Evolutionary conservation across 2,113 vertebrate species (phyloP).

Genomic region (Pagrus major): DNA sequence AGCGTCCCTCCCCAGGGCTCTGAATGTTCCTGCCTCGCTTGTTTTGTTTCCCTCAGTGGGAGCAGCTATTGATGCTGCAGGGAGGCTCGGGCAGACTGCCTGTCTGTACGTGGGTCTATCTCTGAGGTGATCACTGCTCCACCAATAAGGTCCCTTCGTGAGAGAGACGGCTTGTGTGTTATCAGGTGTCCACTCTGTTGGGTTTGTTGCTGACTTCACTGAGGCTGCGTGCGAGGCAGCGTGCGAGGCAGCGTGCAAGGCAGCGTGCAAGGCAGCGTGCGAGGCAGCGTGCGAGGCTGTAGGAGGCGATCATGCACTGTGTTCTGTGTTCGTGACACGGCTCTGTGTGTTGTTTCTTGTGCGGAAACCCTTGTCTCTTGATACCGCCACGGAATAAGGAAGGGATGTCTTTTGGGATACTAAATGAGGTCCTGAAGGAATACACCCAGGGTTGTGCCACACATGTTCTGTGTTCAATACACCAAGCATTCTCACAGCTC

Average conservation of each 20-base stretch:
- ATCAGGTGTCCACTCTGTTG: constrained; percentile 17
- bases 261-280: too few species aligned
- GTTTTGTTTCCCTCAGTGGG: constrained; percentile 59
- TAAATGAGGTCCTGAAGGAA: constrained; percentile 56
- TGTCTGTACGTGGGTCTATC: constrained; percentile 19
- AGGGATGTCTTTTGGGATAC: constrained; percentile 10
- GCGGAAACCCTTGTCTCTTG: constrained; percentile 34
- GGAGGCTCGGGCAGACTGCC: constrained; percentile 12
- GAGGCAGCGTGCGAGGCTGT: background rate
- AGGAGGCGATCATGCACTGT: background rate
- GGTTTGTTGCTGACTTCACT: background rate
- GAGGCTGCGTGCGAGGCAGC: too few species aligned
- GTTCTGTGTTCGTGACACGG: constrained; percentile 5
- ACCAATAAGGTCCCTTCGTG: constrained; percentile 27
- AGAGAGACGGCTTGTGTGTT: constrained; percentile 25
- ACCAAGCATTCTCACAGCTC: background rate
- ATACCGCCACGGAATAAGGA: constrained; percentile 16
- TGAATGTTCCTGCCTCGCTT: constrained; percentile 44
- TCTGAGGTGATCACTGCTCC: constrained; percentile 48
- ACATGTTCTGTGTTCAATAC: background rate
- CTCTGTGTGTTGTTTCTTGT: constrained; percentile 21
- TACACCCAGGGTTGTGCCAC: background rate
- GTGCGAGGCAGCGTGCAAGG: too few species aligned
- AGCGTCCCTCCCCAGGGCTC: constrained; percentile 32
- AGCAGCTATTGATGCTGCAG: constrained; percentile 48